Evolutionary conservation across 2,888 invertebrate species (phyloP), one percentile per base, ranked within the genome.

Genomic region (Nowickia ferox): DNA sequence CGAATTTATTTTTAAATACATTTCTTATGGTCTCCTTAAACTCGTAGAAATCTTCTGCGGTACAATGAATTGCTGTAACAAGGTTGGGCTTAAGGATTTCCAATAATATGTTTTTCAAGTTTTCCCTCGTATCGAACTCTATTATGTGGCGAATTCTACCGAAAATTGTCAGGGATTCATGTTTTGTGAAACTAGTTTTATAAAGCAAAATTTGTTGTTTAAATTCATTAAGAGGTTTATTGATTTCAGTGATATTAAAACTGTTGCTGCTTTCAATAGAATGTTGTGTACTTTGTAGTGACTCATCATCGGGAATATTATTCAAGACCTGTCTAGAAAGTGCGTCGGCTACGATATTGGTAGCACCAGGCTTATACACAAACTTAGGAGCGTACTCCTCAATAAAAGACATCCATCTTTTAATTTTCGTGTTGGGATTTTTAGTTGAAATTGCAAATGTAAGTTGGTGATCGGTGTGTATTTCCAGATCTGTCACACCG

Each of bases 41-140:
- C 30, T 83, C 72, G 48, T 79, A 76, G 30, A 79, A 48, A 42
- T 59, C 61, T 42, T 82, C 79, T 15, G 68, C 61, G 9, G 65
- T 68, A 40, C 87, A 87, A 51, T 84, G 53, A 38, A 87, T 84
- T 30, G 48, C 83, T 46, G 77, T 78, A 6, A 81, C 82, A 0
- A 80, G 38, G 11, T 74, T 74, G 13, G 79, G 76, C 68, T 57
- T 44, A 46, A 84, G 46, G 57, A 59, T 86, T 75, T 87, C 84
- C 78, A 79, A 85, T 1, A 86, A n/a, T 46, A 76, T 85, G 8
- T 48, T 66, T 11, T 59, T 59, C 9, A 86, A 51, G 63, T 81
- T 76, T 42, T 72, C 76, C 2, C 53, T 17, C 13, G 79, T 76
- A 42, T 84, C 80, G 30, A 66, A 85, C 81, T 84, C 78, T 22